Conservation (phyloP, 1,140 invertebrate genomes). For the Cyrtorhinus lividipennis region DNA sequence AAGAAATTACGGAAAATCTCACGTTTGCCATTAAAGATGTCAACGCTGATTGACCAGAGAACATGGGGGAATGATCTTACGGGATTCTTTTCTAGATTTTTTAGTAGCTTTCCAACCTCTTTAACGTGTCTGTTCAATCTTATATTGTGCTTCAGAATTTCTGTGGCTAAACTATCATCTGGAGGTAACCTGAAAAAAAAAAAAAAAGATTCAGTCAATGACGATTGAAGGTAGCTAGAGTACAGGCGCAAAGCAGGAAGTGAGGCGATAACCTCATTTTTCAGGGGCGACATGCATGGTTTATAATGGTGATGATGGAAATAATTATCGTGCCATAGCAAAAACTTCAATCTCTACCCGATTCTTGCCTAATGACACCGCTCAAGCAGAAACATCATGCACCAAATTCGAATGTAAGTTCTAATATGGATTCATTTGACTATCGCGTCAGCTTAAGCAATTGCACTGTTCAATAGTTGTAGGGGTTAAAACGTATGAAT, state of each 20-base stretch:
- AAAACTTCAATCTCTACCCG: neutral
- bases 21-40: neutral
- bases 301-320: neutral
- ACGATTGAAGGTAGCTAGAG: too few relatives aligned
- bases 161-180: neutral
- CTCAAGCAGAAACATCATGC: neutral
- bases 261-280: neutral
- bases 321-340: neutral
- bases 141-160: neutral
- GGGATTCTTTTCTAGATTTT: neutral
- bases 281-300: neutral
- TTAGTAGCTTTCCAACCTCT: neutral
- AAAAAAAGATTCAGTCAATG: too few relatives aligned
- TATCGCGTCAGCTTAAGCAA: neutral
- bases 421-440: neutral
- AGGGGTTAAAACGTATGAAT: neutral
- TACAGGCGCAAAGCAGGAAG: neutral
- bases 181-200: neutral
- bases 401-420: neutral
- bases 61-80: too few relatives aligned
- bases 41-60: too few relatives aligned
- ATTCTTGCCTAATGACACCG: too few relatives aligned
- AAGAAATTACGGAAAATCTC: neutral
- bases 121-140: neutral
- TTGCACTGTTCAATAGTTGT: neutral